A percentile compares a stretch with the other conserved stretches of the same genome.
phyloP scores from a whole-genome alignment of 2,888 invertebrate species.

The Campopleginae sp. region DNA sequence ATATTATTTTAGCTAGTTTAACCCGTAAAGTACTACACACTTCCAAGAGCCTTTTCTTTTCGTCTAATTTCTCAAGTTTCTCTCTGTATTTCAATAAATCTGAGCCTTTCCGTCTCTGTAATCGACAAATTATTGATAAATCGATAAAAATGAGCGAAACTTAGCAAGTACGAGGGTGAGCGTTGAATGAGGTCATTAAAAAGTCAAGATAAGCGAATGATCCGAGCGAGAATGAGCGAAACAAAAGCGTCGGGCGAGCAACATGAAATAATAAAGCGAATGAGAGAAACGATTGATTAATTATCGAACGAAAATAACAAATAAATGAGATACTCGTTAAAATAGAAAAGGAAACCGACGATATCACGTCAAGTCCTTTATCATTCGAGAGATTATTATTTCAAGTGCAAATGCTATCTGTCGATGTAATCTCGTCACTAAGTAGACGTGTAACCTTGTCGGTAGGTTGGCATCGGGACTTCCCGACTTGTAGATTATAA shows the following conservation, averaged over 20 bases:
- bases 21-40: conserved; percentile 82
- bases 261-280: conserved; percentile 15
- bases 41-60: conserved; percentile 71
- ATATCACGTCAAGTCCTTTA: conserved; percentile 73
- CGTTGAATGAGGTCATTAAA: conserved; percentile 77
- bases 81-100: conserved; percentile 53
- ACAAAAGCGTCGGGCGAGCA: conserved; percentile 29
- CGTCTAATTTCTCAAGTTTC: conserved; percentile 51
- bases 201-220: conserved; percentile 27
- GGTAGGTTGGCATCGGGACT: conserved; percentile 65
- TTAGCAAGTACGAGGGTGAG: background rate
- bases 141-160: background rate
- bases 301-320: conserved; percentile 36
- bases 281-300: conserved; percentile 31
- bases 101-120: conserved; percentile 52
- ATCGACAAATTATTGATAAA: conserved; percentile 60
- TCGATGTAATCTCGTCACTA: conserved; percentile 75
- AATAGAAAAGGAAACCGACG: conserved; percentile 69
- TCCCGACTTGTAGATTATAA: conserved; percentile 67
- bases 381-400: conserved; percentile 75
- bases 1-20: conserved; percentile 82
- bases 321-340: conserved; percentile 79
- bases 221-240: conserved; percentile 42
- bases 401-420: conserved; percentile 78
- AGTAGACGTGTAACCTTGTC: conserved; percentile 75